These are phyloP conservation scores for Gibbula magus DNA, from an alignment of 2,888 invertebrate genomes.

Conservation along the genomic window DNA sequence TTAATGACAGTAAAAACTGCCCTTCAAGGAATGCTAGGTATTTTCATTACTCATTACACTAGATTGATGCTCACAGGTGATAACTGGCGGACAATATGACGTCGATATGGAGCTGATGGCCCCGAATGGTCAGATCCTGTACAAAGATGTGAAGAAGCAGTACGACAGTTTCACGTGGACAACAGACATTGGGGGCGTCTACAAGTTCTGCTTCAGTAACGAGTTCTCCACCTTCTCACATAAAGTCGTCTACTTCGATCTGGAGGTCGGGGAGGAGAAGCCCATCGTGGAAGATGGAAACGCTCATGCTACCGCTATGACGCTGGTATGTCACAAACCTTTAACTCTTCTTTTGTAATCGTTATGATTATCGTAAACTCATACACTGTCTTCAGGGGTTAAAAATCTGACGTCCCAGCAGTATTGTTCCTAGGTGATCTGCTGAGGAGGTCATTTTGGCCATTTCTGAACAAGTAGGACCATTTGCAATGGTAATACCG, in stretches of 20 bases:
- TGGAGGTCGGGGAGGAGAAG: slow-evolving; percentile 93
- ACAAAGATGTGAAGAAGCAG: slow-evolving; percentile 93
- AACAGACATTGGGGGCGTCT: slow-evolving; percentile 66
- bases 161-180: slow-evolving; percentile 90
- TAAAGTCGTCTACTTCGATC: slow-evolving; percentile 98
- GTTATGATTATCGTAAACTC: too few species aligned
- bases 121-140: slow-evolving; percentile 89
- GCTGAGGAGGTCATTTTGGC: too few species aligned
- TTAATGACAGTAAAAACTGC: too few species aligned
- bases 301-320: slow-evolving; percentile 85
- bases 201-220: slow-evolving; percentile 89
- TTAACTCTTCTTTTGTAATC: too few species aligned
- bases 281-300: slow-evolving; percentile 78
- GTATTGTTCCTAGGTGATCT: too few species aligned
- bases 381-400: too few species aligned
- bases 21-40: too few species aligned
- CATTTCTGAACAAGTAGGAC: too few species aligned
- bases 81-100: slow-evolving; percentile 98
- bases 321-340: slow-evolving; percentile 77
- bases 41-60: not conserved
- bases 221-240: slow-evolving; percentile 99
- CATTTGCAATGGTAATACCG: too few species aligned
- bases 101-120: slow-evolving; percentile 94
- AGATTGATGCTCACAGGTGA: slow-evolving; percentile 85
- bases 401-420: too few species aligned